Evolutionary conservation across 1,140 invertebrate species (phyloP), one percentile per base, ranked within the genome.

Genomic region (Drosophila sulfurigaster): DNA sequence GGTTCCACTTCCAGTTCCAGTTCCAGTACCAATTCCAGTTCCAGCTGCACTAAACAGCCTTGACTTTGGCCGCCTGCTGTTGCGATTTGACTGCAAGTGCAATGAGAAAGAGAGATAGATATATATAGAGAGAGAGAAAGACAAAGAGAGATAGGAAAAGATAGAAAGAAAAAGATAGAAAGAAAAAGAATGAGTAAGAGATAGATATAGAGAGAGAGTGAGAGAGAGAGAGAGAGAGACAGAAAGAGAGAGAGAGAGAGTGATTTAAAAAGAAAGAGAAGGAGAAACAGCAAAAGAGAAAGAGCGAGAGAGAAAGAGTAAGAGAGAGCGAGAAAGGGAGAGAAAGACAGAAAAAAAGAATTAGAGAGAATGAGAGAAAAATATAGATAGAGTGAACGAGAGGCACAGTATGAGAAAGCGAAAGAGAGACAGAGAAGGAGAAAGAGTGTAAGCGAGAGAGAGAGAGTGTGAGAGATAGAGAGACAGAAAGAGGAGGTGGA

Each of bases 11-110:
- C 28, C 25, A 13, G 51, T 15, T 51, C 16, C 30, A 38, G 54
- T 38, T 57, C 8, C 15, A 35, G 28, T n/a, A 16, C 13, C 13
- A 35, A 20, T 30, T 54, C 48, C 0, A 13, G 48, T 64, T 13
- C 15, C 45, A 56, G 11, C 16, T 48, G 3, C 41, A 13, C 41
- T 73, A 74, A 46, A 69, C 49, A 51, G 78, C 83, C 80, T 89
- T 88, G 70, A 88, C 85, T 78, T 81, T 80, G 74, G 83, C 66
- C 30, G 64, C 46, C 58, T 87, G 66, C 13, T 82, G 79, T 41
- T 83, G 75, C 10, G 83, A 81, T 25, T 88, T 88, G 1, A 83
- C 83, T 88, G 70, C 28, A 69, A 67, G 7, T 13, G 20, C 13
- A 48, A 1, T 25, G 20, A 28, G 56, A 11, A 15, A 57, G 35